Conservation (phyloP, 2,113 vertebrate genomes). For the Pleuronectes platessa region DNA sequence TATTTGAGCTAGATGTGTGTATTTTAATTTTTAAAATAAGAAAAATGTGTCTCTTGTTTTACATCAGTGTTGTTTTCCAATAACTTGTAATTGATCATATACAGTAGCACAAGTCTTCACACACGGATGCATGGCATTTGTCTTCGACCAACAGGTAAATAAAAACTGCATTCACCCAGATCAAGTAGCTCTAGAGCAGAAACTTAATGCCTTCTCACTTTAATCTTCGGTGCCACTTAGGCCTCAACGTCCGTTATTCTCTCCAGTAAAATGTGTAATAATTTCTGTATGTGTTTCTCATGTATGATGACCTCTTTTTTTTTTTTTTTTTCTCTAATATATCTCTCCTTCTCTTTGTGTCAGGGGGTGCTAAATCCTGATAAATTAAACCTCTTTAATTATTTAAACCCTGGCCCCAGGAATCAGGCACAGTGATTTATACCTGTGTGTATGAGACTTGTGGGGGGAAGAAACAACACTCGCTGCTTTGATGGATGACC, state of each 20-base stretch:
- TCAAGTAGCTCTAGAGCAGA: constrained; percentile 59
- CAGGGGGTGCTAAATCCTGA: constrained; percentile 79
- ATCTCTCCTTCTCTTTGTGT: constrained; percentile 60
- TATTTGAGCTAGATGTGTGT: neutral
- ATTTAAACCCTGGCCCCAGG: constrained; percentile 81
- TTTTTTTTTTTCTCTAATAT: constrained; percentile 11
- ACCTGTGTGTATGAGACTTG: constrained; percentile 70
- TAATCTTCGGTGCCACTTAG: constrained; percentile 45
- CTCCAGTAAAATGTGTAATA: constrained; percentile 54
- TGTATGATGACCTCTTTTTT: constrained; percentile 32
- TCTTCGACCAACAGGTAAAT: constrained; percentile 46
- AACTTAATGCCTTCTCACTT: constrained; percentile 48
- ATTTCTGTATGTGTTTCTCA: constrained; percentile 52
- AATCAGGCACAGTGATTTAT: constrained; percentile 79
- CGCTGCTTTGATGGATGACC: constrained; percentile 72
- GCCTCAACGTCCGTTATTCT: constrained; percentile 27
- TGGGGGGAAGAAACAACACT: constrained; percentile 73
- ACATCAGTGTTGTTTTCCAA: constrained; percentile 18
- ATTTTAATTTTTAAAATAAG: constrained; percentile 11
- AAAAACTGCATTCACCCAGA: constrained; percentile 49
- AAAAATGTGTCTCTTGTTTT: constrained; percentile 23
- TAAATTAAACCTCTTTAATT: constrained; percentile 85
- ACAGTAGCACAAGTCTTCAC: constrained; percentile 16
- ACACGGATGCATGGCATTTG: constrained; percentile 29
- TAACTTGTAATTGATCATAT: constrained; percentile 34